Percentiles rank a stretch among this genome's conserved stretches.
Conservation (phyloP, 2,888 invertebrate genomes). For the Torymus texanus region DNA sequence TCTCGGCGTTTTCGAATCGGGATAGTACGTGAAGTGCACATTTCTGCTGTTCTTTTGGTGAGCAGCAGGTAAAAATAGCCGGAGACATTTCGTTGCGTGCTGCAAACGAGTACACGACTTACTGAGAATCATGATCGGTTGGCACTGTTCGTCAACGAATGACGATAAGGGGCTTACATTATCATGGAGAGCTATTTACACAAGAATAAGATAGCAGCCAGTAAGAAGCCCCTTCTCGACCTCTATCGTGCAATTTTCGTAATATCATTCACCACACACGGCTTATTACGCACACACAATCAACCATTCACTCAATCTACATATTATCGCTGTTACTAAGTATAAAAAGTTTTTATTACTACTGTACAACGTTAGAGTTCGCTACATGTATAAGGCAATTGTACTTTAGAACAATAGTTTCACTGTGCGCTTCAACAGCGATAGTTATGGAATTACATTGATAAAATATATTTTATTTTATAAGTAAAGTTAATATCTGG, state of each 20-base stretch:
- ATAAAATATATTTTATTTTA: background rate
- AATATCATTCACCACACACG: slow-evolving; percentile 49
- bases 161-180: slow-evolving; percentile 60
- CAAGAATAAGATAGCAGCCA: slow-evolving; percentile 60
- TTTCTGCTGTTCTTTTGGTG: slow-evolving; percentile 60
- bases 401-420: too few relatives aligned
- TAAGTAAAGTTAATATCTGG: background rate
- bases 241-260: slow-evolving; percentile 51
- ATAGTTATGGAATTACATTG: background rate
- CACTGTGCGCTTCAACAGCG: too few relatives aligned
- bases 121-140: slow-evolving; percentile 66
- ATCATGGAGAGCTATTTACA: slow-evolving; percentile 66
- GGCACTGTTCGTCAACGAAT: slow-evolving; percentile 60
- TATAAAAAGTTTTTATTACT: too few relatives aligned
- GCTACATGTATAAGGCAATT: too few relatives aligned
- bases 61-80: slow-evolving; percentile 48
- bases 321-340: too few relatives aligned
- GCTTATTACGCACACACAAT: background rate
- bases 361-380: too few relatives aligned
- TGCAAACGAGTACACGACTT: slow-evolving; percentile 62
- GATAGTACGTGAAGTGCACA: slow-evolving; percentile 68
- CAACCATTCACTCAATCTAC: too few relatives aligned
- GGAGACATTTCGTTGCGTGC: slow-evolving; percentile 55
- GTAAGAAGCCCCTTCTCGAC: slow-evolving; percentile 36
- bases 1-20: slow-evolving; percentile 57